Conservation (phyloP, 1,140 invertebrate genomes). For the Trachymyrmex septentrionalis region DNA sequence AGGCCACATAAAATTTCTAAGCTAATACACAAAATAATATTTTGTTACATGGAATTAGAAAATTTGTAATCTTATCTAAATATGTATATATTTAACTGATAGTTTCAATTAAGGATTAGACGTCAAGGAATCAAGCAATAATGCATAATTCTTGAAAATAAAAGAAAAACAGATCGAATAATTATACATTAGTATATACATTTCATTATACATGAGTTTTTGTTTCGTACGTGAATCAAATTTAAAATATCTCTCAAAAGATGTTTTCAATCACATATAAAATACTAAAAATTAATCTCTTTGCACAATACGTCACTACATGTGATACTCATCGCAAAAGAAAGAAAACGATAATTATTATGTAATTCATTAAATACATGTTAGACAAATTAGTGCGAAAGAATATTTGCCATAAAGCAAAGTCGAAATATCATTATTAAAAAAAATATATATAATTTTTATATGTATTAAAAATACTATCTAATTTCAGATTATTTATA, state of each 20-base stretch:
- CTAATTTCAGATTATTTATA: conserved; percentile 38
- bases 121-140: not conserved
- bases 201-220: conserved; percentile 3
- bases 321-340: not conserved
- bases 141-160: conserved; percentile 9
- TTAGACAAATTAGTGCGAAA: conserved; percentile 27
- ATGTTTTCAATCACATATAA: conserved; percentile 19
- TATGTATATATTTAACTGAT: not conserved
- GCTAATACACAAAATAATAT: conserved; percentile 25
- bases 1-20: conserved; percentile 25
- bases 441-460: conserved; percentile 1
- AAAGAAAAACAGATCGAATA: not conserved
- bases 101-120: not conserved
- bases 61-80: conserved; percentile 1
- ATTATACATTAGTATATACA: conserved; percentile 30
- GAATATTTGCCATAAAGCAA: conserved; percentile 52
- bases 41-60: conserved; percentile 28
- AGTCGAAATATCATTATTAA: conserved; percentile 31
- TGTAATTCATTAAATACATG: conserved; percentile 12
- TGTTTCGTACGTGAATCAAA: conserved; percentile 8
- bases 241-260: conserved; percentile 7
- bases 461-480: conserved; percentile 53
- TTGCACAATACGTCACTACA: not conserved
- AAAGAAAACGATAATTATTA: conserved; percentile 3
- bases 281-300: conserved; percentile 10